Percentiles rank a stretch among this genome's conserved stretches.
phyloP scores from a whole-genome alignment of 2,113 vertebrate genomes.

The Proteles cristata region DNA sequence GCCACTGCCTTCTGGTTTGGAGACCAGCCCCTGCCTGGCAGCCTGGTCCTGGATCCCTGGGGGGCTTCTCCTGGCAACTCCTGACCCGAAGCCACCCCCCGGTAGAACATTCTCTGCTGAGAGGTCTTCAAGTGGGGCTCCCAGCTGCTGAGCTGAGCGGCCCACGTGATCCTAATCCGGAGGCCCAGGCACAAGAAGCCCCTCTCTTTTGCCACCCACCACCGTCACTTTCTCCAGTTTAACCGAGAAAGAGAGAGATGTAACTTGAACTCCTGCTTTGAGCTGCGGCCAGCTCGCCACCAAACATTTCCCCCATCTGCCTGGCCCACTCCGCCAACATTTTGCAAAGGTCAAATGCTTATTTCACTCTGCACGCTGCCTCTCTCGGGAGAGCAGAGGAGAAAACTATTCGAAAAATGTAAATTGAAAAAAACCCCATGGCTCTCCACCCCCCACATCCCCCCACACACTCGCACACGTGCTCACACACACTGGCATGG shows the following conservation, averaged over 20 bases:
- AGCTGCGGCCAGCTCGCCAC: background rate
- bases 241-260: background rate
- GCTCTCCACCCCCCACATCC: background rate
- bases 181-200: background rate
- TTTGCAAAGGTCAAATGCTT: constrained; percentile 59
- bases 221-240: background rate
- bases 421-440: background rate
- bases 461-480: background rate
- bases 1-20: background rate
- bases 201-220: accelerated
- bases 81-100: background rate
- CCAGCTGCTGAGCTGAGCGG: background rate
- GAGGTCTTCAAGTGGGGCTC: background rate
- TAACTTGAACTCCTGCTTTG: background rate
- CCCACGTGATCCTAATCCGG: accelerated
- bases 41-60: background rate
- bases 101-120: background rate
- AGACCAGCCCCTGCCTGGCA: background rate
- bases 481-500: background rate
- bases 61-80: background rate
- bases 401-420: constrained; percentile 80
- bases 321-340: constrained; percentile 3
- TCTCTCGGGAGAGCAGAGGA: constrained; percentile 55
- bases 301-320: background rate
- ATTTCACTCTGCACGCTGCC: background rate